phyloP scores from a whole-genome alignment of 1,140 invertebrate species.

The Cyphomyrmex costatus region DNA sequence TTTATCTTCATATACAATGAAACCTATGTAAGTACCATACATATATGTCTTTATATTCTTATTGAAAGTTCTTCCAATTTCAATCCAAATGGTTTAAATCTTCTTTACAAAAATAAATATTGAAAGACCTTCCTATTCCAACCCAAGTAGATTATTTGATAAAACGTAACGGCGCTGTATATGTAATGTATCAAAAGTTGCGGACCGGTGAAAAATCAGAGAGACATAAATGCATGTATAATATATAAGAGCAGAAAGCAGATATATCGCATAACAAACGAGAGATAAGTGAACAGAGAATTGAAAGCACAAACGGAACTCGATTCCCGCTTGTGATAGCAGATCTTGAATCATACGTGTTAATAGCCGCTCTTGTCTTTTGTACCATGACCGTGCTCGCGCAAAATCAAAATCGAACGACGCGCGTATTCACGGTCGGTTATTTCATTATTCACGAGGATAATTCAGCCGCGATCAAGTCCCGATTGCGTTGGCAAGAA shows the following conservation, averaged over 20 bases:
- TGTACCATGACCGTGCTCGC: constrained; percentile 16
- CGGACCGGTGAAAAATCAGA: neutral
- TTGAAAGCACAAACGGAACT: constrained; percentile 41
- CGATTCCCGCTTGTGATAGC: constrained; percentile 25
- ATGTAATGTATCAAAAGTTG: neutral
- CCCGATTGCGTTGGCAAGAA: constrained; percentile 58
- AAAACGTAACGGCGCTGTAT: too few species aligned
- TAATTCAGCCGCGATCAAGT: constrained; percentile 59
- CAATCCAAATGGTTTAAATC: too few species aligned
- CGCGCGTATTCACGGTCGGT: constrained; percentile 46
- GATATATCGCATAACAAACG: constrained; percentile 28
- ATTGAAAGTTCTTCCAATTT: too few species aligned
- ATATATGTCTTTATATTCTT: too few species aligned
- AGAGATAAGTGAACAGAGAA: constrained; percentile 26
- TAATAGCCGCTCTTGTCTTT: constrained; percentile 51
- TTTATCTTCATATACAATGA: too few species aligned
- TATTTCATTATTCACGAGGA: constrained; percentile 64
- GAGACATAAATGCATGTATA: neutral
- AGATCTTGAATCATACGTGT: constrained; percentile 48
- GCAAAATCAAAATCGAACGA: constrained; percentile 55
- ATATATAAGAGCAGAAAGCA: neutral
- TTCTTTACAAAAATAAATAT: too few species aligned
- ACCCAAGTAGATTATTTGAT: too few species aligned
- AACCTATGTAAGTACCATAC: too few species aligned
- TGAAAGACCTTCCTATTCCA: too few species aligned